These are phyloP conservation scores for Girardia tigrina DNA, from an alignment of 2,888 invertebrate species.

Conservation along the genomic window DNA sequence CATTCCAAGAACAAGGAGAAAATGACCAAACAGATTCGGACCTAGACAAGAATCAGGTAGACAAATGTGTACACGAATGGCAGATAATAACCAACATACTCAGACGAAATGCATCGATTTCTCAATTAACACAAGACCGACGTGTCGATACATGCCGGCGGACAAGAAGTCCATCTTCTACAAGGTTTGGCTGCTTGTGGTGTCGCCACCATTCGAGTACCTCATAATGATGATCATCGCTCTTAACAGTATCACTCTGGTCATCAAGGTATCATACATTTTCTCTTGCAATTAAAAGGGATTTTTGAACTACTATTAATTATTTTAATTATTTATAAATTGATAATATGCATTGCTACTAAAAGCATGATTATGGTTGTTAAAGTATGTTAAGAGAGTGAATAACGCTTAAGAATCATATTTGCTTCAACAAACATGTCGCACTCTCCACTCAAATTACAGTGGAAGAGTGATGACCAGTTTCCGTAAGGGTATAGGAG, in stretches of 20 bases:
- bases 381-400: neutral
- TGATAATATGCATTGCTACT: neutral
- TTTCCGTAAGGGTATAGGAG: too few species aligned
- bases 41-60: conserved; percentile 98
- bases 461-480: too few species aligned
- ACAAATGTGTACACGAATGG: neutral
- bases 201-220: conserved; percentile 96
- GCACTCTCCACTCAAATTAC: too few species aligned
- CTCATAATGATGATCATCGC: conserved; percentile 99
- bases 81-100: conserved; percentile 40
- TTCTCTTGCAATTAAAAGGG: neutral
- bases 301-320: neutral
- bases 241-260: conserved; percentile 90
- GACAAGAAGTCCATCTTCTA: conserved; percentile 83
- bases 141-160: conserved; percentile 97
- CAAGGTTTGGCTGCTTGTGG: conserved; percentile 94
- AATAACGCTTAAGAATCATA: too few species aligned
- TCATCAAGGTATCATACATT: conserved; percentile 99
- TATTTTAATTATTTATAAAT: neutral
- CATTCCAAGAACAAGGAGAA: conserved; percentile 99
- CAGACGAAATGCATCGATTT: conserved; percentile 99
- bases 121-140: conserved; percentile 90
- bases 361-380: neutral
- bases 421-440: too few species aligned
- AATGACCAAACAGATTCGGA: conserved; percentile 97